Evolutionary conservation across 2,797 vertebrate genomes (phyloP).

Genomic region (Myiotriccus ornatus): DNA sequence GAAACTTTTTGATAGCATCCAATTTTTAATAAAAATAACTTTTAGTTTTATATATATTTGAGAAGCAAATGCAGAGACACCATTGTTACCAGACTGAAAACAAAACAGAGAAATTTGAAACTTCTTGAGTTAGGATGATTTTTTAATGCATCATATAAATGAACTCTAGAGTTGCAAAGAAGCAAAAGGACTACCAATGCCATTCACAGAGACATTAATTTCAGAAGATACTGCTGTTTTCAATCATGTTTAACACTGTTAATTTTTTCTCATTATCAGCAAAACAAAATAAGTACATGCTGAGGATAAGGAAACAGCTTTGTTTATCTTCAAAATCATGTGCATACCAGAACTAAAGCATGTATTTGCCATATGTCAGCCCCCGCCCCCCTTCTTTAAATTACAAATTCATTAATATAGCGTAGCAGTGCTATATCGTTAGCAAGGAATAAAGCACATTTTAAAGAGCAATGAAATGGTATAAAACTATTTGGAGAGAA

Average conservation of each 20-base stretch:
- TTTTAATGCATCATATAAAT: background rate
- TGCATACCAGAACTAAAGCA: conserved; percentile 51
- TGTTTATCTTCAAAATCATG: conserved; percentile 49
- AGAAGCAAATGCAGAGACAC: background rate
- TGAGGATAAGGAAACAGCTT: conserved; percentile 30
- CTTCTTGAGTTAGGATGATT: background rate
- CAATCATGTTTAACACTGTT: conserved; percentile 15
- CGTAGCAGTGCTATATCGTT: background rate
- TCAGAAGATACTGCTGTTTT: conserved; percentile 8
- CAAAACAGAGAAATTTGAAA: background rate
- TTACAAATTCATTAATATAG: conserved; percentile 38
- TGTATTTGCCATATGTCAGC: conserved; percentile 25
- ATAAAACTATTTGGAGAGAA: background rate
- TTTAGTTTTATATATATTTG: background rate
- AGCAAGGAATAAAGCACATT: conserved; percentile 36
- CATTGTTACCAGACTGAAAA: background rate
- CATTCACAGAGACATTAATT: background rate
- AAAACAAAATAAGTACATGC: conserved; percentile 43
- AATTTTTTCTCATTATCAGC: conserved; percentile 58
- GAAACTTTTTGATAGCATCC: background rate
- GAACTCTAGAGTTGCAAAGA: background rate
- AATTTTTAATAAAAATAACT: conserved; percentile 9
- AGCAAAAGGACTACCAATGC: background rate
- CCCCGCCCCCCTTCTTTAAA: background rate
- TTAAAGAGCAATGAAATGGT: conserved; percentile 17